Conservation (phyloP, 92 coral and sea anemone genomes). For the Plumapathes pennacea region DNA sequence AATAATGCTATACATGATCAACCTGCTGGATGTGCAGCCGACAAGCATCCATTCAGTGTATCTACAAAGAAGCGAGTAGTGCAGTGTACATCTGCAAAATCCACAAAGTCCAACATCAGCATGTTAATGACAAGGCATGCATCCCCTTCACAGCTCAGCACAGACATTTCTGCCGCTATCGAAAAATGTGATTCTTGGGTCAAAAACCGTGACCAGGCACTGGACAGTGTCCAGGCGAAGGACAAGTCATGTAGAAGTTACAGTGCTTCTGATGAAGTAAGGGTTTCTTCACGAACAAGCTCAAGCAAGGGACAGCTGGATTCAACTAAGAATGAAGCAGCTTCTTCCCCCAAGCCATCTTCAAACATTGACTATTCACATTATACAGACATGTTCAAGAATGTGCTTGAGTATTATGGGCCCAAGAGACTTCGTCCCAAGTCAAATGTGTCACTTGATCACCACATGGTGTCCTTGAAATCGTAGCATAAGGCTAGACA, state of each 20-base stretch:
- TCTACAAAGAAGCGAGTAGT: too few relatives aligned
- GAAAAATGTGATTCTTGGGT: conserved; percentile 62
- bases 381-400: conserved; percentile 85
- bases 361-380: conserved; percentile 63
- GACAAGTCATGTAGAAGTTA: not conserved
- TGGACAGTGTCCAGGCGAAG: conserved; percentile 23
- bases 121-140: too few relatives aligned
- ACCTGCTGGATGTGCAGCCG: too few relatives aligned
- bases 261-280: conserved; percentile 3
- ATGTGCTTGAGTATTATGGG: conserved; percentile 84
- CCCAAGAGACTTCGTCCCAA: conserved; percentile 64
- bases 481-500: too few relatives aligned
- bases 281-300: not conserved
- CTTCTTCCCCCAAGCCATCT: conserved; percentile 18
- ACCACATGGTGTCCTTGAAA: conserved; percentile 52
- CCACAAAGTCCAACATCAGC: too few relatives aligned
- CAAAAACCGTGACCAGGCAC: conserved; percentile 39
- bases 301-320: not conserved
- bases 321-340: conserved; percentile 5
- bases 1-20: too few relatives aligned
- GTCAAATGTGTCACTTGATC: conserved; percentile 40
- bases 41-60: too few relatives aligned
- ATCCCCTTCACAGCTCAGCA: too few relatives aligned
- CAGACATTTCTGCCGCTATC: too few relatives aligned
- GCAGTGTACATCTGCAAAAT: too few relatives aligned